Evolutionary conservation across 2,113 vertebrate genomes (phyloP).

Genomic region (Nanorana parkeri): DNA sequence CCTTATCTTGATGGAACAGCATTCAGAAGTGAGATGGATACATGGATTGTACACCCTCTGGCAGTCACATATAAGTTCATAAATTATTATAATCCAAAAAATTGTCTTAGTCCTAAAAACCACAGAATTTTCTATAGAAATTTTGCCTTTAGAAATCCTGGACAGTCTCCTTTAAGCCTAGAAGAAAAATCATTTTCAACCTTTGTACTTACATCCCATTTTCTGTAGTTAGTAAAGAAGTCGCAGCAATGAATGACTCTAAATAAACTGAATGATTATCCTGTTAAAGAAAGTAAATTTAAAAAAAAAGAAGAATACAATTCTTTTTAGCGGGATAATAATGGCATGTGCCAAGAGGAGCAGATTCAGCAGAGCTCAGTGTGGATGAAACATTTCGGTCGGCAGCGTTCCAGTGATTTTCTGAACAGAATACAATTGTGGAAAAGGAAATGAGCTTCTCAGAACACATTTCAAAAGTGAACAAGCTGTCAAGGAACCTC

Average conservation of each 20-base stretch:
- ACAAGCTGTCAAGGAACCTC: slow-evolving; percentile 57
- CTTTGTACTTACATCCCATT: no score
- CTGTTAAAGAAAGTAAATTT: neutral
- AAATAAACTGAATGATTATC: slow-evolving; percentile 22
- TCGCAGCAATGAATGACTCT: neutral
- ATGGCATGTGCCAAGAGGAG: slow-evolving; percentile 46
- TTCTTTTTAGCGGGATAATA: slow-evolving; percentile 24
- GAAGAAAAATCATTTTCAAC: no score
- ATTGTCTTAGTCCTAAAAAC: no score
- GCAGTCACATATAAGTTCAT: no score
- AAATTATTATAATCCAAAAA: no score
- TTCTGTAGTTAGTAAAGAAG: neutral
- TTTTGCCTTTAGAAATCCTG: no score
- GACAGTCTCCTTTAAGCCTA: no score
- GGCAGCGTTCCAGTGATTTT: slow-evolving; percentile 54
- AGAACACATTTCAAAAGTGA: slow-evolving; percentile 57
- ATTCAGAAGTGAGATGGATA: no score
- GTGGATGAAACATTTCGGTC: slow-evolving; percentile 50
- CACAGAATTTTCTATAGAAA: no score
- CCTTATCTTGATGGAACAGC: no score
- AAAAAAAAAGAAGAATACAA: slow-evolving; percentile 2
- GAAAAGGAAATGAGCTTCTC: slow-evolving; percentile 52
- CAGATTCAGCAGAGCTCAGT: slow-evolving; percentile 46
- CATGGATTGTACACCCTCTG: no score
- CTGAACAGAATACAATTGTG: slow-evolving; percentile 55